A percentile compares a stretch with the other conserved stretches of the same genome.
Conservation (phyloP, 2,888 invertebrate genomes). For the Allygus modestus region DNA sequence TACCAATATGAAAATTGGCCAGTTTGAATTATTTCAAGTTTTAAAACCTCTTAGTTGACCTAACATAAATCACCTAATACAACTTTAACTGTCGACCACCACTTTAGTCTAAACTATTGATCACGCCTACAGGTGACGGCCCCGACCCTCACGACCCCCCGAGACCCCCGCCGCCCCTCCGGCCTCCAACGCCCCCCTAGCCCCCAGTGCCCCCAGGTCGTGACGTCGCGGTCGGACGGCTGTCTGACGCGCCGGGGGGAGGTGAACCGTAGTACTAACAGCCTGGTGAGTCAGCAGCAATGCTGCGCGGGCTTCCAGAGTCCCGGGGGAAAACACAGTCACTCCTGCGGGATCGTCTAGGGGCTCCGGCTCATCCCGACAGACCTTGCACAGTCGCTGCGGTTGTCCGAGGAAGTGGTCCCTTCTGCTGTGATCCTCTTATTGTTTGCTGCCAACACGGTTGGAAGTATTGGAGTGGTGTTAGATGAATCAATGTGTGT, state of each 20-base stretch:
- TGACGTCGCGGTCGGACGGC: conserved; percentile 57
- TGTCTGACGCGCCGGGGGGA: conserved; percentile 52
- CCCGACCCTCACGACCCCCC: not conserved
- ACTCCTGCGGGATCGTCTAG: conserved; percentile 62
- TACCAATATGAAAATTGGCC: no score
- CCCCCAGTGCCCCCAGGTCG: not conserved
- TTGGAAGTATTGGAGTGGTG: not conserved
- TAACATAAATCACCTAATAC: no score
- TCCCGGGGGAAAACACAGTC: conserved; percentile 54
- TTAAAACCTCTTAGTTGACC: no score
- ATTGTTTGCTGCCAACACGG: not conserved
- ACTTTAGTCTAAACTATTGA: no score
- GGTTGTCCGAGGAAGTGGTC: not conserved
- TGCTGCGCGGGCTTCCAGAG: conserved; percentile 61
- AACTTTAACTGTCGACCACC: no score
- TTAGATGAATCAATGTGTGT: not conserved
- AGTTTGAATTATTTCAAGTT: no score
- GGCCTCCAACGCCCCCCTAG: not conserved
- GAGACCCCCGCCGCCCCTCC: not conserved
- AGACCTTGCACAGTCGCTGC: not conserved
- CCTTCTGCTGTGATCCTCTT: not conserved
- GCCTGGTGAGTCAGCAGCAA: conserved; percentile 59
- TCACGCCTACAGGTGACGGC: not conserved
- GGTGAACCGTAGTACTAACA: conserved; percentile 59
- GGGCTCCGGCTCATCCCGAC: not conserved